Percentiles rank a stretch among this genome's conserved stretches.
Evolutionary conservation across 2,888 invertebrate genomes (phyloP).

Genomic region (Chouioia cunea): DNA sequence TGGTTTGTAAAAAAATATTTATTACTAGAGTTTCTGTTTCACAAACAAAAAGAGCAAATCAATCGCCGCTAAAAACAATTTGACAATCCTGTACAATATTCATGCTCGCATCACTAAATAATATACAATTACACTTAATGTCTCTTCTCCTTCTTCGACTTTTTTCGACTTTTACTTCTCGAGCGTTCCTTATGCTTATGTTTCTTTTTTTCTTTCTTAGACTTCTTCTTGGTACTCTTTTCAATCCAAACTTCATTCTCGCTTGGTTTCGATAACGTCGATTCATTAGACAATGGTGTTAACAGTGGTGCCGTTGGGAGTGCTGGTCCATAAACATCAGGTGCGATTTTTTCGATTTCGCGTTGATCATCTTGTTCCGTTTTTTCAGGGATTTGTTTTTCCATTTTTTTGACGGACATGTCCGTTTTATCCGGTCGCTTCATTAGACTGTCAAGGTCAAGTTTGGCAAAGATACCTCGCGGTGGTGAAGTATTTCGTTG

Average conservation of each 20-base stretch:
- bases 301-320: slow-evolving; percentile 69
- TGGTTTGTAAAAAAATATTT: slow-evolving; percentile 16
- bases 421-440: slow-evolving; percentile 43
- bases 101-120: not conserved
- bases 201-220: slow-evolving; percentile 64
- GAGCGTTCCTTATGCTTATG: slow-evolving; percentile 62
- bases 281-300: slow-evolving; percentile 56
- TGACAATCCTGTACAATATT: slow-evolving; percentile 8
- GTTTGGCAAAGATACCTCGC: slow-evolving; percentile 78
- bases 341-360: slow-evolving; percentile 40
- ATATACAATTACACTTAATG: slow-evolving; percentile 19
- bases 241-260: slow-evolving; percentile 60
- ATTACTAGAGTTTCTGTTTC: slow-evolving; percentile 5
- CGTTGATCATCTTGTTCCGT: slow-evolving; percentile 11
- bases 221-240: slow-evolving; percentile 55
- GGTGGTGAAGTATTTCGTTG: slow-evolving; percentile 79
- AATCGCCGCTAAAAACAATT: not conserved
- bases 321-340: slow-evolving; percentile 73
- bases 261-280: slow-evolving; percentile 38
- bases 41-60: slow-evolving; percentile 12
- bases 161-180: slow-evolving; percentile 57
- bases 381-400: slow-evolving; percentile 4
- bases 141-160: slow-evolving; percentile 59
- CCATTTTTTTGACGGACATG: not conserved
- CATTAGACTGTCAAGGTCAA: slow-evolving; percentile 73